Evolutionary conservation across 2,888 invertebrate species (phyloP).

Genomic region (Dilophus febrilis): DNA sequence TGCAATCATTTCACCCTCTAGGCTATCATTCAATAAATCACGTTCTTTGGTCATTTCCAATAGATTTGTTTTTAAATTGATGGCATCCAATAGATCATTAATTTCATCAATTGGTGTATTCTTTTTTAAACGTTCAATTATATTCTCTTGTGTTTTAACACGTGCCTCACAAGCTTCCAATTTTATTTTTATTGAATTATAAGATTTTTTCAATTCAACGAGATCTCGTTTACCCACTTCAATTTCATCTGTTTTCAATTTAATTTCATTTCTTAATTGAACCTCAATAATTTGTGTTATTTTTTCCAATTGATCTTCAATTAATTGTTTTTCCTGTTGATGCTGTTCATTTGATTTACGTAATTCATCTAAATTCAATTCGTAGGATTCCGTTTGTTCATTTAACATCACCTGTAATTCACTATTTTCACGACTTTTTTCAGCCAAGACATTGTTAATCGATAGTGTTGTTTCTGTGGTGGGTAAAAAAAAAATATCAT

Average conservation of each 20-base stretch:
- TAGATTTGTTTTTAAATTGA: conserved; percentile 40
- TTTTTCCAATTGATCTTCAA: conserved; percentile 23
- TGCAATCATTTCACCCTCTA: conserved; percentile 31
- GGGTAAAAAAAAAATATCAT: neutral
- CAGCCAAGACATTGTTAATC: conserved; percentile 33
- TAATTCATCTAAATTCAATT: conserved; percentile 38
- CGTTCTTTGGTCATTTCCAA: conserved; percentile 37
- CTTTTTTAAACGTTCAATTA: conserved; percentile 29
- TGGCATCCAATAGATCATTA: conserved; percentile 37
- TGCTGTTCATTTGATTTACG: conserved; percentile 36
- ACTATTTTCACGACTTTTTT: conserved; percentile 37
- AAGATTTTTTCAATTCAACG: conserved; percentile 17
- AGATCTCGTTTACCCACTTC: conserved; percentile 23
- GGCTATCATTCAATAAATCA: conserved; percentile 28
- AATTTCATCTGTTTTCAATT: conserved; percentile 25
- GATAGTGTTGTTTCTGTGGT: conserved; percentile 31
- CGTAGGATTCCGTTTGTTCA: conserved; percentile 32
- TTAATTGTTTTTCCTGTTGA: conserved; percentile 27
- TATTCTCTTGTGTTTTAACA: conserved; percentile 32
- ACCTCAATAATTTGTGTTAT: conserved; percentile 5
- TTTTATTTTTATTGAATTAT: conserved; percentile 21
- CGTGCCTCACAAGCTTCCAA: conserved; percentile 24
- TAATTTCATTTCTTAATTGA: conserved; percentile 14
- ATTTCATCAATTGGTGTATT: conserved; percentile 26
- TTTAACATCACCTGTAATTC: conserved; percentile 29